phyloP scores from a whole-genome alignment of 2,113 vertebrate species.

The Eidolon helvum region DNA sequence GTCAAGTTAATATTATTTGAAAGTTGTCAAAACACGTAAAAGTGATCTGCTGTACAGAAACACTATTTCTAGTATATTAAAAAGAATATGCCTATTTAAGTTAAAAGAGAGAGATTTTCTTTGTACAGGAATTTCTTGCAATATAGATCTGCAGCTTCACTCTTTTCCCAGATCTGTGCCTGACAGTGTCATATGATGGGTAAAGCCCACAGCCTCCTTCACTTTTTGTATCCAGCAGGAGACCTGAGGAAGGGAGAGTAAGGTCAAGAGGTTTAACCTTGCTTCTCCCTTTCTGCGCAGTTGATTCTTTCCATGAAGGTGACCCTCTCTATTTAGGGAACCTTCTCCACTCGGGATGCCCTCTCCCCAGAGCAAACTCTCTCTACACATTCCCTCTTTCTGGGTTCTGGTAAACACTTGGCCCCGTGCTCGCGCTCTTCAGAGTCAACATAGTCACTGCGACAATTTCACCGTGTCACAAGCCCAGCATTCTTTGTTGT shows the following conservation, averaged over 20 bases:
- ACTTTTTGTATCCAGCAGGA: background rate
- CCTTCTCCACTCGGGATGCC: background rate
- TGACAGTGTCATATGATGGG: background rate
- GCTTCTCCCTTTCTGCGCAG: too few relatives aligned
- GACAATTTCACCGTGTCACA: background rate
- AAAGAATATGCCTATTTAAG: background rate
- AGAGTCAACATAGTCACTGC: fast-evolving
- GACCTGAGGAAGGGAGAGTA: background rate
- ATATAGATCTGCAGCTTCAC: background rate
- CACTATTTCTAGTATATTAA: background rate
- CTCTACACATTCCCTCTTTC: fast-evolving
- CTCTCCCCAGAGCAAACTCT: background rate
- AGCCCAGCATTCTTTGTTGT: background rate
- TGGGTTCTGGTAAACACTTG: background rate
- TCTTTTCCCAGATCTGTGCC: background rate
- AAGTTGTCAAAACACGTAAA: background rate
- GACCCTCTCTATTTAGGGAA: background rate
- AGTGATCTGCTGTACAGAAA: background rate
- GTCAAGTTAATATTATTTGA: background rate
- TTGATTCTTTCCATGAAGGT: background rate
- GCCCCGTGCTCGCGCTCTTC: background rate
- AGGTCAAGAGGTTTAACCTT: background rate
- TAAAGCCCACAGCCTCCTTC: background rate
- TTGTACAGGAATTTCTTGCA: background rate
- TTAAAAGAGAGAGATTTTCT: background rate